Evolutionary conservation across 1,140 invertebrate species (phyloP), one percentile per base, ranked within the genome.

Genomic region (Anastatus disparis): DNA sequence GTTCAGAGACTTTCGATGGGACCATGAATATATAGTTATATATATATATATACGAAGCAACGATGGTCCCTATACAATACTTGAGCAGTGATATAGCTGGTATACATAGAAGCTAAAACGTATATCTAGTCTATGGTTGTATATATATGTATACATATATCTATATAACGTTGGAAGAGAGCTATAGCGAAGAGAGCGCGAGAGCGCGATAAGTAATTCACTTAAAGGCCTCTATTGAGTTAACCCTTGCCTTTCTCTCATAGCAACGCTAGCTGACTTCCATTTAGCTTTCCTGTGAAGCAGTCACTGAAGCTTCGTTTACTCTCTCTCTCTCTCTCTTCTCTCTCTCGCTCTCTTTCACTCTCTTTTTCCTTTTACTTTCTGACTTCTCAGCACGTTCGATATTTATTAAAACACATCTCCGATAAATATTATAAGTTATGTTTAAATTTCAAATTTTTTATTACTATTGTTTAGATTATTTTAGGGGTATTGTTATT

Each of bases 161-260:
- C n/a, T n/a, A n/a, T n/a, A n/a, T n/a, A n/a, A n/a, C n/a, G n/a
- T n/a, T n/a, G n/a, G n/a, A n/a, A n/a, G n/a, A n/a, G n/a, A n/a
- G n/a, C n/a, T n/a, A n/a, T n/a, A n/a, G n/a, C n/a, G n/a, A n/a
- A n/a, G n/a, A n/a, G n/a, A n/a, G n/a, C n/a, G 80, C 78, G 83
- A 77, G 82, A 46, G 58, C 58, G 67, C 38, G 83, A 85, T 85
- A 85, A 85, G 81, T 86, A 86, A 86, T 85, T 86, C 83, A 85
- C 80, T 86, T 86, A 86, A n/a, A n/a, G 59, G 79, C 72, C 74
- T 78, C 79, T 78, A 86, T 86, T 82, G 83, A 85, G 82, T 86
- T 86, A 85, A 85, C 85, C 84, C 85, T 86, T 85, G 83, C 84
- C 83, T 81, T 79, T 3, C 81, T 73, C 75, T n/a, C n/a, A n/a